These are phyloP conservation scores for Thymelicus sylvestris DNA, from an alignment of 2,888 invertebrate species.

Conservation along the genomic window DNA sequence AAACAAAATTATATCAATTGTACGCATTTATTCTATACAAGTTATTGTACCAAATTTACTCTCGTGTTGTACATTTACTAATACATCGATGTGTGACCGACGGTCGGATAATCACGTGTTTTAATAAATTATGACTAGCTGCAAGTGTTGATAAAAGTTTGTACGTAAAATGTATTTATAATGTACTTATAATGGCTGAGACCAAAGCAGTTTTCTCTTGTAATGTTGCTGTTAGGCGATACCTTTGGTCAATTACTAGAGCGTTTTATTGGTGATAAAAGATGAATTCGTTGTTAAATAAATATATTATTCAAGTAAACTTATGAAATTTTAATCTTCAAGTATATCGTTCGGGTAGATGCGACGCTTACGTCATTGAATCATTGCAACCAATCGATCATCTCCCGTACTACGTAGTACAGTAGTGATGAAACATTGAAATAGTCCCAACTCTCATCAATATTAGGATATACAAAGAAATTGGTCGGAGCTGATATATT, in stretches of 20 bases:
- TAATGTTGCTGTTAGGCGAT: conserved; percentile 79
- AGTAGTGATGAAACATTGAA: conserved; percentile 5
- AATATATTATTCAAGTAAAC: conserved; percentile 53
- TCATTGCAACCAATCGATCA: conserved; percentile 40
- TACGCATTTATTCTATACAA: conserved; percentile 64
- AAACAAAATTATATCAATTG: conserved; percentile 54
- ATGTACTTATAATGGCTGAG: conserved; percentile 76
- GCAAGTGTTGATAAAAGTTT: conserved; percentile 52
- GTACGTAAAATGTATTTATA: conserved; percentile 58
- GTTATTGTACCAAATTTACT: conserved; percentile 63
- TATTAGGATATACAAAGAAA: conserved; percentile 1
- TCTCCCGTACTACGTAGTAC: not conserved
- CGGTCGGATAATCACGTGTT: conserved; percentile 52
- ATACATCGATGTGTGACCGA: conserved; percentile 54
- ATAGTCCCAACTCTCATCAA: conserved; percentile 11
- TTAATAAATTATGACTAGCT: conserved; percentile 39
- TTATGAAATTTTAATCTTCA: conserved; percentile 67
- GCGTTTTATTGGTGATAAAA: conserved; percentile 72
- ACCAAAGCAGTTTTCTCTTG: conserved; percentile 75
- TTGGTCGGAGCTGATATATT: conserved; percentile 3
- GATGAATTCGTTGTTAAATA: conserved; percentile 69
- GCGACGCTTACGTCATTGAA: conserved; percentile 43
- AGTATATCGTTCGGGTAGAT: conserved; percentile 45
- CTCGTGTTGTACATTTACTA: conserved; percentile 62
- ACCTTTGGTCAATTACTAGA: conserved; percentile 84